A percentile compares a stretch with the other conserved stretches of the same genome.
Evolutionary conservation across 1,140 invertebrate species (phyloP).

Genomic region (Drosophila guanche): DNA sequence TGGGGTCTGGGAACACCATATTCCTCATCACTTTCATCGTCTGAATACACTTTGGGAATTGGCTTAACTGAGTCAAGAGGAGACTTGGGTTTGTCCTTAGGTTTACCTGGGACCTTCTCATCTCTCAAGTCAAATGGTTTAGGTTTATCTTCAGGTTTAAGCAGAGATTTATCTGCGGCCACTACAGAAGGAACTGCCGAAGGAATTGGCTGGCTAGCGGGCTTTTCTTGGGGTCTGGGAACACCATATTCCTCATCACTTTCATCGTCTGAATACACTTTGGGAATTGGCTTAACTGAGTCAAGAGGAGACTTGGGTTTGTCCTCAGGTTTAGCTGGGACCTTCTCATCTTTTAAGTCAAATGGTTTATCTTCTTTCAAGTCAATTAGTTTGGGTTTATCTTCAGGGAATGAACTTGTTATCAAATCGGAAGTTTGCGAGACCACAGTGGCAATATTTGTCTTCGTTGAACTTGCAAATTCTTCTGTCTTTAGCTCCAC

Average conservation of each 20-base stretch:
- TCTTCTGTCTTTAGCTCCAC: no score
- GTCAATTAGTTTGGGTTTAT: neutral
- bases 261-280: slow-evolving; percentile 18
- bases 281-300: neutral
- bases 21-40: slow-evolving; percentile 1
- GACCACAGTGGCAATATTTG: no score
- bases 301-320: slow-evolving; percentile 9
- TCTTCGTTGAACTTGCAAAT: no score
- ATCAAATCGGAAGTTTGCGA: no score
- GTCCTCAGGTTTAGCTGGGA: neutral
- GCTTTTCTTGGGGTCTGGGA: slow-evolving; percentile 3
- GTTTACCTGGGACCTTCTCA: no score
- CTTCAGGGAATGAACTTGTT: no score
- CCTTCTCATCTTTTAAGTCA: no score
- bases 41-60: neutral
- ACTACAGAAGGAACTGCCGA: neutral
- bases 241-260: slow-evolving; percentile 1
- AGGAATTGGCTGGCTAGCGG: neutral
- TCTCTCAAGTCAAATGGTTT: no score
- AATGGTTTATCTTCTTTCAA: neutral
- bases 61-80: neutral
- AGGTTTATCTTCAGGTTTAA: slow-evolving; percentile 8
- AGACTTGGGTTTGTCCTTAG: neutral
- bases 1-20: no score
- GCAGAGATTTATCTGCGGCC: no score